phyloP scores from a whole-genome alignment of 1,140 invertebrate genomes.

The Coboldia fuscipes region DNA sequence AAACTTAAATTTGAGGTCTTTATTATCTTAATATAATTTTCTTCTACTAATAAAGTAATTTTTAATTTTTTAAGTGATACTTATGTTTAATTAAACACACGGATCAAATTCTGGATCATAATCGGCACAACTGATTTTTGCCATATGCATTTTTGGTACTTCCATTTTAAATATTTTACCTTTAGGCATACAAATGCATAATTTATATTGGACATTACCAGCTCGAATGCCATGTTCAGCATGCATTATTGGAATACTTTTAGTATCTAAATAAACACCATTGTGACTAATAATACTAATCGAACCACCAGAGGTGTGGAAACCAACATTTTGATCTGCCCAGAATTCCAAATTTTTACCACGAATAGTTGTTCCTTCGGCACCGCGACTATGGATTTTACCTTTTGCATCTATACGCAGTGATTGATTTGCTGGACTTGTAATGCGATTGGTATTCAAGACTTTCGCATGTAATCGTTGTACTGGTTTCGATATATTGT shows the following conservation, averaged over 20 bases:
- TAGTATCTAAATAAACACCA: conserved; percentile 47
- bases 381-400: conserved; percentile 23
- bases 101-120: conserved; percentile 44
- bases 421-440: conserved; percentile 43
- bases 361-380: conserved; percentile 41
- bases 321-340: conserved; percentile 56
- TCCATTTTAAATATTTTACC: conserved; percentile 60
- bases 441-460: conserved; percentile 45
- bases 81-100: conserved; percentile 39
- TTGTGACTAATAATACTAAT: conserved; percentile 45
- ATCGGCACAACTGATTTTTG: conserved; percentile 37
- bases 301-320: conserved; percentile 59
- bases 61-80: too few species aligned
- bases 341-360: conserved; percentile 36
- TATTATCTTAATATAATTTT: too few species aligned
- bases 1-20: too few species aligned
- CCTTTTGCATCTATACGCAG: conserved; percentile 35
- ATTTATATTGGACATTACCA: conserved; percentile 44
- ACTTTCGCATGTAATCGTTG: conserved; percentile 40
- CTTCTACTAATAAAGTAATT: too few species aligned
- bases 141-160: conserved; percentile 25
- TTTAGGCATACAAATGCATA: conserved; percentile 72
- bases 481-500: conserved; percentile 42
- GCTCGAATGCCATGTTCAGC: conserved; percentile 22
- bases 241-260: conserved; percentile 43